Conservation (phyloP, 2,797 vertebrate species). For the Huso huso region DNA sequence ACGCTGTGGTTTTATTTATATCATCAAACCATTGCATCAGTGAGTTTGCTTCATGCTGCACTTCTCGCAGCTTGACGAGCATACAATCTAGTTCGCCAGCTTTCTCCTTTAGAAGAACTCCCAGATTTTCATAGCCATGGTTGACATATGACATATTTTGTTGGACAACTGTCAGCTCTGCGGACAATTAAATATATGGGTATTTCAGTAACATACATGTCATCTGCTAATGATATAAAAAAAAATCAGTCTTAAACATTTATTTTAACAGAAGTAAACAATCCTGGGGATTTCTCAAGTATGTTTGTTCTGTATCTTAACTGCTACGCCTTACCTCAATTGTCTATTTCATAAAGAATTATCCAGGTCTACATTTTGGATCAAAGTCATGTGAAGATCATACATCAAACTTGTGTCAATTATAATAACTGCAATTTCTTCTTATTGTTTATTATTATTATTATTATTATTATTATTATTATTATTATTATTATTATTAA, state of each 20-base stretch:
- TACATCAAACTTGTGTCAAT: too few relatives aligned
- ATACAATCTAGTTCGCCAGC: constrained; percentile 59
- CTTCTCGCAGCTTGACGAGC: constrained; percentile 67
- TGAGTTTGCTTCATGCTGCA: constrained; percentile 67
- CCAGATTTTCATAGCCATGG: constrained; percentile 71
- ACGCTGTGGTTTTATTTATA: constrained; percentile 70
- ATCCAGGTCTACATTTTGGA: too few relatives aligned
- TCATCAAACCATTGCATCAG: constrained; percentile 81
- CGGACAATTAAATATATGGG: not conserved
- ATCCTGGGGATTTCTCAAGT: constrained; percentile 10
- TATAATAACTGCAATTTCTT: too few relatives aligned
- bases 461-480: too few relatives aligned
- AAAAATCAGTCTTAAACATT: constrained; percentile 14
- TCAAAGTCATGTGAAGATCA: too few relatives aligned
- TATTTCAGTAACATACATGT: too few relatives aligned
- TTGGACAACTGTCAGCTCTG: constrained; percentile 80
- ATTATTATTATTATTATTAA: too few relatives aligned
- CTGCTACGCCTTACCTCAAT: too few relatives aligned
- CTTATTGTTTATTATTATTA: too few relatives aligned
- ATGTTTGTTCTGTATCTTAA: too few relatives aligned
- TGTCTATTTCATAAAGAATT: too few relatives aligned
- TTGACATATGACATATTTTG: constrained; percentile 76
- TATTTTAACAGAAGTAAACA: constrained; percentile 32
- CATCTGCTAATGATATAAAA: too few relatives aligned
- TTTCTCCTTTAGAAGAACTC: constrained; percentile 69